phyloP scores from a whole-genome alignment of 2,797 vertebrate genomes.

The Menidia menidia region DNA sequence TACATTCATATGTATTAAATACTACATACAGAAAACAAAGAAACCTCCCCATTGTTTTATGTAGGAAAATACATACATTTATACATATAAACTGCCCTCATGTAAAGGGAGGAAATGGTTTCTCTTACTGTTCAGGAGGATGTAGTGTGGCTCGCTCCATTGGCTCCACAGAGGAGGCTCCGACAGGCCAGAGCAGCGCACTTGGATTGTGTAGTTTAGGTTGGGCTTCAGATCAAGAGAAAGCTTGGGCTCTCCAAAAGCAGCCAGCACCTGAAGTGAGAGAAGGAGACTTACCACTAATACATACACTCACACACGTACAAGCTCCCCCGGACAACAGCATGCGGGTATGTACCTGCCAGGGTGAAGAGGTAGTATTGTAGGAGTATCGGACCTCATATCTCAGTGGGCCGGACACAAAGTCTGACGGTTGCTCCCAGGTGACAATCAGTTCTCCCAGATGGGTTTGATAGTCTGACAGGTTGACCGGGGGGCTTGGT shows the following conservation, averaged over 20 bases:
- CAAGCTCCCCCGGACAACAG: neutral
- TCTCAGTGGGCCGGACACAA: conserved; percentile 64
- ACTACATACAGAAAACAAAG: neutral
- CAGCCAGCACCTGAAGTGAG: conserved; percentile 73
- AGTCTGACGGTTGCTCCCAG: conserved; percentile 78
- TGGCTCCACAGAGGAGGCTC: conserved; percentile 87
- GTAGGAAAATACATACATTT: neutral
- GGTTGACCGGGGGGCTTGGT: conserved; percentile 84
- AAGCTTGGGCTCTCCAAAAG: conserved; percentile 65
- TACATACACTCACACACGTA: conserved; percentile 11
- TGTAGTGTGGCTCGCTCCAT: conserved; percentile 85
- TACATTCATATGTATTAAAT: neutral
- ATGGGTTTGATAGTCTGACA: conserved; percentile 84
- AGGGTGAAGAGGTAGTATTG: conserved; percentile 58
- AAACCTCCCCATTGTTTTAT: neutral
- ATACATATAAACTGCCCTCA: neutral
- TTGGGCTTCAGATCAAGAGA: conserved; percentile 75
- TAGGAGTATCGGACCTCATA: conserved; percentile 87
- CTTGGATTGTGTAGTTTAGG: conserved; percentile 80
- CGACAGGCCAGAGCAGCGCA: conserved; percentile 76
- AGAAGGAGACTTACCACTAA: conserved; percentile 8
- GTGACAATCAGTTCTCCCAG: conserved; percentile 83
- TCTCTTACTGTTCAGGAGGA: conserved; percentile 83
- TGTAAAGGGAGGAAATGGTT: neutral
- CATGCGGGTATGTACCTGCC: conserved; percentile 60